Evolutionary conservation across 2,888 invertebrate species (phyloP).

Genomic region (Fabriciana adippe): DNA sequence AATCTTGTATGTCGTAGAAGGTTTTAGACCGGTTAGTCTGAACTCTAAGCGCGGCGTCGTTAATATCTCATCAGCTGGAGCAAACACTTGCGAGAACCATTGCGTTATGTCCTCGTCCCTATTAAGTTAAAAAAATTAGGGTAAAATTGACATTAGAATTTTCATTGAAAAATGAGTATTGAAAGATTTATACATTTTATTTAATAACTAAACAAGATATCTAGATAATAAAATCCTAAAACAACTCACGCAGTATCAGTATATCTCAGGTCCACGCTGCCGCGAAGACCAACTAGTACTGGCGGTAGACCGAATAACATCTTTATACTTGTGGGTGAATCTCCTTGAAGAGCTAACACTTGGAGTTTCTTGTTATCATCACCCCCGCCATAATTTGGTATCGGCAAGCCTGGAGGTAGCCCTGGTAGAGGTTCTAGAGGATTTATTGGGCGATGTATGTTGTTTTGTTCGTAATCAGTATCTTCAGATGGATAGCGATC

Average conservation of each 20-base stretch:
- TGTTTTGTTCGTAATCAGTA: slow-evolving; percentile 63
- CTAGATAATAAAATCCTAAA: neutral
- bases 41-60: slow-evolving; percentile 93
- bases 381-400: slow-evolving; percentile 51
- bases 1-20: slow-evolving; percentile 91
- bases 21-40: slow-evolving; percentile 88
- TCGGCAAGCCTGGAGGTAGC: slow-evolving; percentile 57
- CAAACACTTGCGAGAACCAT: slow-evolving; percentile 93
- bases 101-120: slow-evolving; percentile 86
- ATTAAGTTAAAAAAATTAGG: slow-evolving; percentile 37
- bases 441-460: slow-evolving; percentile 60
- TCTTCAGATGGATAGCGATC: slow-evolving; percentile 64
- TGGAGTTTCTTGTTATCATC: slow-evolving; percentile 75
- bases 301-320: slow-evolving; percentile 92
- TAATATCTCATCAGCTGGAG: slow-evolving; percentile 92
- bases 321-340: slow-evolving; percentile 90
- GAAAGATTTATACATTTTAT: neutral
- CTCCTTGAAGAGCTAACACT: slow-evolving; percentile 85
- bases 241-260: slow-evolving; percentile 87
- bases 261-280: slow-evolving; percentile 93
- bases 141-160: neutral
- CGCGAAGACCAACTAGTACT: slow-evolving; percentile 91
- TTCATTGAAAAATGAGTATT: neutral
- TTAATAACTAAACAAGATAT: neutral
- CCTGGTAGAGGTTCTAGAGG: slow-evolving; percentile 47